Conservation (phyloP, 1,140 invertebrate genomes). For the Drosophila ohnishii region DNA sequence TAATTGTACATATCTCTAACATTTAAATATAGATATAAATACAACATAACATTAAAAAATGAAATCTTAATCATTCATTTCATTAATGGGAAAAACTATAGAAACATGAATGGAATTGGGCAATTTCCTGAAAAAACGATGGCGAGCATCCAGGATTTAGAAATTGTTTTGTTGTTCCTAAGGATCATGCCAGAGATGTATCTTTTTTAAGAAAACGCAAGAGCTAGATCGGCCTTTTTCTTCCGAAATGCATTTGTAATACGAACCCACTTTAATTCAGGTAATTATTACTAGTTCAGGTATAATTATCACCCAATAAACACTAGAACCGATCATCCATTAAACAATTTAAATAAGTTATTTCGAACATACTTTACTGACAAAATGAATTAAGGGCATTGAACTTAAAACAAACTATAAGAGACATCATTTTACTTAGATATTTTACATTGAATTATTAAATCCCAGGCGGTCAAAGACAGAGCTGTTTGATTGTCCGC, state of each 20-base stretch:
- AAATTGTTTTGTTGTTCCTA: too few relatives aligned
- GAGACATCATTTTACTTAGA: constrained; percentile 27
- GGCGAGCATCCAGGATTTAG: too few relatives aligned
- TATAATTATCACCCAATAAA: neutral
- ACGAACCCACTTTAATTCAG: neutral
- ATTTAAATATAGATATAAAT: constrained; percentile 10
- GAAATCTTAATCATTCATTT: neutral
- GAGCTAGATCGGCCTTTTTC: neutral
- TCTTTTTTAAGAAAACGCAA: too few relatives aligned
- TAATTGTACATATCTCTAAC: constrained; percentile 55
- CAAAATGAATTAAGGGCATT: constrained; percentile 33
- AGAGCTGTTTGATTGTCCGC: constrained; percentile 45
- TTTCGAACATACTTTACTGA: constrained; percentile 49
- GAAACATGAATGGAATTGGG: neutral
- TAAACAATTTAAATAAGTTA: neutral
- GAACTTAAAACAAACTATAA: constrained; percentile 39
- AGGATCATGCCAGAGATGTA: too few relatives aligned
- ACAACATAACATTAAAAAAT: neutral
- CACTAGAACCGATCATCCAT: neutral
- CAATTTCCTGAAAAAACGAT: neutral
- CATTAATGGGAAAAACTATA: neutral
- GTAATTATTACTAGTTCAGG: too few relatives aligned
- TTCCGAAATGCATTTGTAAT: neutral
- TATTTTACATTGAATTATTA: constrained; percentile 67
- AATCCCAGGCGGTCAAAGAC: constrained; percentile 81